These are phyloP conservation scores for Chrysotoxum bicinctum DNA, from an alignment of 2,888 invertebrate genomes.

Conservation along the genomic window DNA sequence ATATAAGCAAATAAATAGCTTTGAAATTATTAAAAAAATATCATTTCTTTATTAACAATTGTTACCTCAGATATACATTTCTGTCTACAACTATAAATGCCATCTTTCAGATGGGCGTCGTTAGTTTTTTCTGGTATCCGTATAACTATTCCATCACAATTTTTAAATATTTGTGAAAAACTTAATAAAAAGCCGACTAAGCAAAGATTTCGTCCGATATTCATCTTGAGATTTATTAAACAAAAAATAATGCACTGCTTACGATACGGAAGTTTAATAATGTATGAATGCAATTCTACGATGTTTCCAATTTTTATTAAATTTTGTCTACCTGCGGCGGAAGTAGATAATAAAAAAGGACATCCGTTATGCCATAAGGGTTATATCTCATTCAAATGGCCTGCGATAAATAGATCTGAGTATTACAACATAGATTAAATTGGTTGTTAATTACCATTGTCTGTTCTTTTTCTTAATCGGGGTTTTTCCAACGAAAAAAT, in stretches of 20 bases:
- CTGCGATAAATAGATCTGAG: not conserved
- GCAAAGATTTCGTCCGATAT: not conserved
- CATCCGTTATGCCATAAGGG: not conserved
- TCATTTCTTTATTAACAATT: too few species aligned
- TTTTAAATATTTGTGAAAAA: not conserved
- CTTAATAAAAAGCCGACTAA: not conserved
- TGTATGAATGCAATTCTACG: not conserved
- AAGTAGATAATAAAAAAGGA: constrained; percentile 27
- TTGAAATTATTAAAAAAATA: too few species aligned
- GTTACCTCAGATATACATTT: constrained; percentile 48
- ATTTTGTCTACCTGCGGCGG: constrained; percentile 6
- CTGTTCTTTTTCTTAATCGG: not conserved
- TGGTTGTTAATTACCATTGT: constrained; percentile 8
- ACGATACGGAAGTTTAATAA: not conserved
- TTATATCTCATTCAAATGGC: not conserved
- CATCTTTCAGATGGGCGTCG: not conserved
- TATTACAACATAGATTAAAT: not conserved
- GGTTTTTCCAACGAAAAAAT: constrained; percentile 1
- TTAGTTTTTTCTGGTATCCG: not conserved
- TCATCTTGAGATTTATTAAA: constrained; percentile 4
- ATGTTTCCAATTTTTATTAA: constrained; percentile 5
- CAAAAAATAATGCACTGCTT: not conserved
- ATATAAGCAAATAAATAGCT: too few species aligned
- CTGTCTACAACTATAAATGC: constrained; percentile 21
- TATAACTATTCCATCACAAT: not conserved